Evolutionary conservation across 2,888 invertebrate genomes (phyloP).

Genomic region (Noctua fimbriata): DNA sequence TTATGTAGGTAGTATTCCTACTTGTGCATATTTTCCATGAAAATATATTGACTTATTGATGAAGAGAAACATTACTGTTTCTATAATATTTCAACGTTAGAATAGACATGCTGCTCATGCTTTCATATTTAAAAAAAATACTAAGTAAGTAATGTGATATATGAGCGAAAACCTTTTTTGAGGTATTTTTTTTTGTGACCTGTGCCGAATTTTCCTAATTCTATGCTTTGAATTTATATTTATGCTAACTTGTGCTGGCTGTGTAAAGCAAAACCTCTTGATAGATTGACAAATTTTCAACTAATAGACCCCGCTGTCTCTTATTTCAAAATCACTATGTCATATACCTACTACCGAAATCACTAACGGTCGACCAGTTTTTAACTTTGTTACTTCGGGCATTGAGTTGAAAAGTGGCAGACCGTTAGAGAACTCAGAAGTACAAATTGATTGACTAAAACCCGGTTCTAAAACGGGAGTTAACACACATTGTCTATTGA

Average conservation of each 20-base stretch:
- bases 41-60: constrained; percentile 3
- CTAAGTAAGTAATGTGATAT: background rate
- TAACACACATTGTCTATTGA: background rate
- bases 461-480: background rate
- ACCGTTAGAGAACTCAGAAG: no score
- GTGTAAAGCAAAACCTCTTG: constrained; percentile 3
- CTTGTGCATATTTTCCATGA: constrained; percentile 37
- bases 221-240: background rate
- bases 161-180: background rate
- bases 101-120: background rate
- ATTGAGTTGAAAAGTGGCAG: no score
- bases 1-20: background rate
- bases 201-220: background rate
- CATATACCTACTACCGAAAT: background rate
- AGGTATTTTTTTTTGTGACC: background rate
- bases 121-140: background rate
- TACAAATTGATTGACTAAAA: background rate
- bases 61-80: background rate
- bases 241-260: constrained; percentile 10
- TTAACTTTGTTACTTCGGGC: no score
- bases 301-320: background rate
- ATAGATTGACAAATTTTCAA: background rate
- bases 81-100: background rate
- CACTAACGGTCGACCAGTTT: background rate
- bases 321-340: background rate